Evolutionary conservation across 2,888 invertebrate genomes (phyloP), one percentile per base, ranked within the genome.

Genomic region (Clivina fossor): DNA sequence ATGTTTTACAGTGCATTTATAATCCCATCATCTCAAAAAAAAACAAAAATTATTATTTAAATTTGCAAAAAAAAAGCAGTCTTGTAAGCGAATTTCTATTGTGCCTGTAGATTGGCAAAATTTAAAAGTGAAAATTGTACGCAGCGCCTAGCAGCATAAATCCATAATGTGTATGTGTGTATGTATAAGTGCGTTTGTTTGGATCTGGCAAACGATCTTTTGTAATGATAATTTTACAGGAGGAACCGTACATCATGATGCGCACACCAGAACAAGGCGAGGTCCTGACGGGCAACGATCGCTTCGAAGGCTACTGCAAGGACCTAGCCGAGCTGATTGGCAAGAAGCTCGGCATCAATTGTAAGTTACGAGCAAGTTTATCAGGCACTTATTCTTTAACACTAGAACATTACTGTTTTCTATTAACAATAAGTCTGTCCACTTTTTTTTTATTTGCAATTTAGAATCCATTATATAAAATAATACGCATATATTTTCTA

Each of bases 301-400:
- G 84, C 37, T 90, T 85, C 68, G 87, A 92, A 68, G 96, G 97
- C 46, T 96, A 93, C 71, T 93, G 93, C 75, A 91, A 94, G 69
- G 96, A 96, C 71, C 77, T 96, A 30, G 88, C 91, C 2, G 88
- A 92, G 66, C 77, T 90, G 59, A 83, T 96, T 58, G 80, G 92
- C 1, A 85, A 85, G 64, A 84, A 82, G 68, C 80, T 93, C 58
- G 88, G 86, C 55, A 91, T 93, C 62, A 87, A 88, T 71, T 94
- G 93, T 92, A 78, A 83, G 88, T 80, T n/a, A n/a, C n/a, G n/a
- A n/a, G n/a, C n/a, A n/a, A n/a, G n/a, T n/a, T n/a, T n/a, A n/a
- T n/a, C n/a, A n/a, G n/a, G n/a, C n/a, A n/a, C n/a, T n/a, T n/a
- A n/a, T n/a, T n/a, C n/a, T n/a, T n/a, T n/a, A n/a, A n/a, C n/a